Base-by-base conservation (phyloP, 1,140 invertebrate species). In the Acromyrmex heyeri region DNA sequence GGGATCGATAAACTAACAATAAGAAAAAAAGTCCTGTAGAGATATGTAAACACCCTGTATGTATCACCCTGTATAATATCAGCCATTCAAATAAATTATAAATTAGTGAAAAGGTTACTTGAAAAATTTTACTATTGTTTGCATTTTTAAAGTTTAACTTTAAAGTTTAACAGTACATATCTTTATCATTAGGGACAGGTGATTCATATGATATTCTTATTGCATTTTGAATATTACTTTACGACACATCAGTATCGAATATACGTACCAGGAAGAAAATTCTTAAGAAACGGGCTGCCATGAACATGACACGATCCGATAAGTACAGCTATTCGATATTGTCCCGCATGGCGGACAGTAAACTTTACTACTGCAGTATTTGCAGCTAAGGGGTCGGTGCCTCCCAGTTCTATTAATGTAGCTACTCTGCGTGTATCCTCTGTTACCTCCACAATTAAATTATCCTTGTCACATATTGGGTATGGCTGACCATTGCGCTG, bases 401-500 rank as follows among this genome's bases (percentile, higher is more conserved):
- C 97, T 64, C 98, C 98, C 88, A 98, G 96, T 95, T 99, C 98
- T 90, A 98, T 97, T 69, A 98, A 96, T 30, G 97, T 97, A 16
- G 98, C 97, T 88, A 99, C 97, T 95, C 98, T 97, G 88, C 97
- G 96, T 18, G 97, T 96, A 53, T 98, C 98, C 92, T 98, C 97
- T 50, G 97, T 97, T 86, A 99, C 98, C 94, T 98, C 97, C 38
- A 99, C 97, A 88, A 97, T 96, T 72, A 99, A 96, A 94, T 98
- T 97, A 95, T 99, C 98, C 77, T 97, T 98, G 95, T 98, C 98
- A 95, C 98, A 98, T 89, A 99, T 97, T 88, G 98, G 98, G 96
- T 99, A 99, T 81, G 98, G 97, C 92, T 98, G 97, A 30, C 98
- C 98, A 93, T 99, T 99, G 91, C 98, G 97, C 95, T 99, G 98